Percentiles rank a stretch among this genome's conserved stretches.
These are phyloP conservation scores for Sebastes variabilis DNA, from an alignment of 2,797 vertebrate genomes.

Conservation along the genomic window DNA sequence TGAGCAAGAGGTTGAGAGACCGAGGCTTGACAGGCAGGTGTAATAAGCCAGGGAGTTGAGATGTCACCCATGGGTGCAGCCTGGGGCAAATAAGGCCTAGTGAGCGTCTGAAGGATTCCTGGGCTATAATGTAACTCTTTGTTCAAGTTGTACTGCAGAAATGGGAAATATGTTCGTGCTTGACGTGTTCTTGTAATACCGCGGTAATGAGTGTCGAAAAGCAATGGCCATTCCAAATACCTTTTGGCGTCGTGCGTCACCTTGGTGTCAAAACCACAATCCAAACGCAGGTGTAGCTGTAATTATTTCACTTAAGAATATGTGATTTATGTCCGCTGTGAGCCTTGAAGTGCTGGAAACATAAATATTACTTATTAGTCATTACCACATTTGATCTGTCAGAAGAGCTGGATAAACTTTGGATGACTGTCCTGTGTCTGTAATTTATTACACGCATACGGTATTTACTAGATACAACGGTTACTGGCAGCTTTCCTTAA, in stretches of 20 bases:
- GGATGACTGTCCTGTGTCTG: neutral
- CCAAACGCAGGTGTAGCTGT: slow-evolving; percentile 39
- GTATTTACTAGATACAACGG: neutral
- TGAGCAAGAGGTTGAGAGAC: slow-evolving; percentile 60
- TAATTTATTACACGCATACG: neutral
- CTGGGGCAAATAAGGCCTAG: slow-evolving; percentile 57
- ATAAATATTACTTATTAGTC: slow-evolving; percentile 17
- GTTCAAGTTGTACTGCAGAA: slow-evolving; percentile 67
- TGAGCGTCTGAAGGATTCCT: slow-evolving; percentile 66
- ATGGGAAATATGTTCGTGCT: slow-evolving; percentile 77
- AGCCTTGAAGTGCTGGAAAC: slow-evolving; percentile 35
- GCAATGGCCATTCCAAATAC: slow-evolving; percentile 70
- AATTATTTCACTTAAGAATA: slow-evolving; percentile 48
- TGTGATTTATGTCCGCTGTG: slow-evolving; percentile 33
- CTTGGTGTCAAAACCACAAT: slow-evolving; percentile 59
- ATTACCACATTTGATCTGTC: slow-evolving; percentile 14
- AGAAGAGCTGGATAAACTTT: neutral
- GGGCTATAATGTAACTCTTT: slow-evolving; percentile 78
- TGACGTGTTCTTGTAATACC: slow-evolving; percentile 78
- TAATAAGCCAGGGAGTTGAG: slow-evolving; percentile 80
- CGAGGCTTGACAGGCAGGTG: slow-evolving; percentile 76
- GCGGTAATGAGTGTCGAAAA: slow-evolving; percentile 77
- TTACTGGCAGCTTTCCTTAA: neutral
- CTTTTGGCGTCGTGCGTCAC: slow-evolving; percentile 62
- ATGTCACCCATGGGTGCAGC: slow-evolving; percentile 78